Conservation (phyloP, 53 echinoderm and acorn worm genomes). For the Paracentrotus lividus region DNA sequence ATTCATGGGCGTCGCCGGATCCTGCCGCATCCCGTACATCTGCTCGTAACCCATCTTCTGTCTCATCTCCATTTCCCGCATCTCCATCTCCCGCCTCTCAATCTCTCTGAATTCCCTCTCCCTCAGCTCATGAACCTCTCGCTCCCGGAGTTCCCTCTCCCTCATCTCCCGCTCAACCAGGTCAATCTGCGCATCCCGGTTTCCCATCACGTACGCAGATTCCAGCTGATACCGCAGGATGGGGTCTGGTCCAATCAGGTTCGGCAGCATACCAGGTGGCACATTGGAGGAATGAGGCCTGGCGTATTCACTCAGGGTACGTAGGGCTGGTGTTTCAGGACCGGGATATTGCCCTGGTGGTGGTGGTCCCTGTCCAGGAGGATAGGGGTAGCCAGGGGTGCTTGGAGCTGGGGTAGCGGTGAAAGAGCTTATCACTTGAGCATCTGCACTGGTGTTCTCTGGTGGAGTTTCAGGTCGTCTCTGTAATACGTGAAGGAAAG, state of each 20-base stretch:
- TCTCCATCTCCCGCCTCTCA: conserved; percentile 78
- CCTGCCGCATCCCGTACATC: conserved; percentile 58
- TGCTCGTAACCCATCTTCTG: conserved; percentile 91
- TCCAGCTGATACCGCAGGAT: conserved; percentile 95
- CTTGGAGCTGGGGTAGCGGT: conserved; percentile 62
- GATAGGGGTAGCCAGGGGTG: conserved; percentile 37
- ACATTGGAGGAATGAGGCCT: conserved; percentile 83
- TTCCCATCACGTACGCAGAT: conserved; percentile 84
- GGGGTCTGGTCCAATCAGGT: conserved; percentile 96
- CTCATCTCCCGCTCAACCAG: conserved; percentile 93
- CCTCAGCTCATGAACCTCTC: conserved; percentile 72
- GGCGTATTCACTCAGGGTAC: conserved; percentile 96
- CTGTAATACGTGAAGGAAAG: conserved; percentile 60
- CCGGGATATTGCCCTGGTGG: conserved; percentile 71
- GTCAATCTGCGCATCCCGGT: conserved; percentile 94
- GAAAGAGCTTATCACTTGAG: conserved; percentile 83
- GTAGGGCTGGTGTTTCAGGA: conserved; percentile 94
- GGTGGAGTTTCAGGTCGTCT: conserved; percentile 94
- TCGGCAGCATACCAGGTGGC: conserved; percentile 77
- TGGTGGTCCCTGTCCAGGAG: conserved; percentile 59
- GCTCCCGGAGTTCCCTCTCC: conserved; percentile 84
- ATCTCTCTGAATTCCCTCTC: conserved; percentile 78
- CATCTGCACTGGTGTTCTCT: conserved; percentile 94
- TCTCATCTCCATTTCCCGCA: conserved; percentile 82
- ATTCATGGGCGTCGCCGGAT: neutral